phyloP scores from a whole-genome alignment of 2,888 invertebrate genomes.

The Calameuta idolon region DNA sequence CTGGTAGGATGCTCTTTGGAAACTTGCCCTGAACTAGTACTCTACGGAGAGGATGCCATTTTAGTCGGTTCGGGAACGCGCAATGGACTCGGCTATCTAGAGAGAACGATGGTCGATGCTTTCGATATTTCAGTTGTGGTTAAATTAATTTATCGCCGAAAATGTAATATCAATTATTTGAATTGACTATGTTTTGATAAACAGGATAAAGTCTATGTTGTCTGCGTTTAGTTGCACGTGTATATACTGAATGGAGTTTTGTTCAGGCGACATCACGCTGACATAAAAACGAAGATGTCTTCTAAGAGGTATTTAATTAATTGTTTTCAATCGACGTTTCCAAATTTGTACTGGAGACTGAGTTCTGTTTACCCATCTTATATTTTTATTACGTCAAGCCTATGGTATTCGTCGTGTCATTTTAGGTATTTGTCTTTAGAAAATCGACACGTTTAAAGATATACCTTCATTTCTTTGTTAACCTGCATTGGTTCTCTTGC shows the following conservation, averaged over 20 bases:
- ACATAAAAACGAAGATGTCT: slow-evolving; percentile 63
- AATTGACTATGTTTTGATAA: slow-evolving; percentile 51
- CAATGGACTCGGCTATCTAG: slow-evolving; percentile 46
- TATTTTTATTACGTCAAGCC: neutral
- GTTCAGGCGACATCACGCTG: slow-evolving; percentile 45
- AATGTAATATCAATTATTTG: slow-evolving; percentile 52
- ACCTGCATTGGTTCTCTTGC: slow-evolving; percentile 16
- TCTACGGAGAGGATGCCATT: neutral
- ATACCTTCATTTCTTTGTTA: slow-evolving; percentile 36
- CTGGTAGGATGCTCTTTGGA: neutral
- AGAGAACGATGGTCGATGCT: slow-evolving; percentile 56
- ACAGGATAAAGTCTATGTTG: slow-evolving; percentile 41
- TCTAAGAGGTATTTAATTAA: slow-evolving; percentile 63
- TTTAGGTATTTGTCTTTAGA: neutral
- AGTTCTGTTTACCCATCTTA: neutral
- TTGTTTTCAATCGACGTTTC: slow-evolving; percentile 18
- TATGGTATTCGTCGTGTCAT: neutral
- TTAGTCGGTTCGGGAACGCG: slow-evolving; percentile 4
- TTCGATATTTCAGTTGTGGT: slow-evolving; percentile 59
- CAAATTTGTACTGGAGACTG: slow-evolving; percentile 1
- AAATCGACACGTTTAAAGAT: neutral
- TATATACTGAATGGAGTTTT: slow-evolving; percentile 49
- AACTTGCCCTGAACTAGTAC: neutral
- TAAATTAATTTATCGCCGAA: slow-evolving; percentile 57
- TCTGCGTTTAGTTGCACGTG: slow-evolving; percentile 46